Evolutionary conservation across 2,113 vertebrate species (phyloP), one percentile per base, ranked within the genome.

Genomic region (Brienomyrus brachyistius): DNA sequence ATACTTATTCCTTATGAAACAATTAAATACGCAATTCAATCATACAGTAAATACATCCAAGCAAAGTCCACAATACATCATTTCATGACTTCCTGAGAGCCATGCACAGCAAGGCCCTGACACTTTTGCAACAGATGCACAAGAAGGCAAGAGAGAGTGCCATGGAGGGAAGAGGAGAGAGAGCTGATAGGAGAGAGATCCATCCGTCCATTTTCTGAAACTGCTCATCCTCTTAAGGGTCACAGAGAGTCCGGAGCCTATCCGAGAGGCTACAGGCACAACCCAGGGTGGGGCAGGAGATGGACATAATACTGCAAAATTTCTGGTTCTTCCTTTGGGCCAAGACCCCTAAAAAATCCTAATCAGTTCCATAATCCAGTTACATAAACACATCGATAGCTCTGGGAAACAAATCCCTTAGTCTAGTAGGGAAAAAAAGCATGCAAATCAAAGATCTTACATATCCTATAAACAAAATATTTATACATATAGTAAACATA

Each of bases 81-180:
- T 91, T 91, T 90, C 84, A 91, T 89, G 83, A 90, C 84, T 92
- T 84, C 66, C 7, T 23, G 87, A 17, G n/a, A 27, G 92, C 93
- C 94, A 93, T 89, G 95, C 95, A 93, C 95, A 96, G 95, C 95
- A 94, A 92, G 93, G 92, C 94, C 92, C 90, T 84, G 92, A 17
- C 62, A 92, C 92, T 92, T 90, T 90, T 91, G 88, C 85, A 90
- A 90, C 91, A 89, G 84, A 88, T 5, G 77, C 47, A 88, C 62
- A 45, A 87, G 86, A 86, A 89, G 89, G n/a, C 62, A 66, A n/a
- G n/a, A 66, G n/a, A 70, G 9, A n/a, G 62, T 31, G 62, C 9
- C n/a, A 31, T 31, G 62, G 91, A 89, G 56, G 70, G 88, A 89
- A 66, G 86, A 23, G 86, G 11, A 70, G 87, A 21, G 80, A 8